Percentiles rank a stretch among this genome's conserved stretches.
phyloP scores from a whole-genome alignment of 2,888 invertebrate genomes.

The Fragum sueziense region DNA sequence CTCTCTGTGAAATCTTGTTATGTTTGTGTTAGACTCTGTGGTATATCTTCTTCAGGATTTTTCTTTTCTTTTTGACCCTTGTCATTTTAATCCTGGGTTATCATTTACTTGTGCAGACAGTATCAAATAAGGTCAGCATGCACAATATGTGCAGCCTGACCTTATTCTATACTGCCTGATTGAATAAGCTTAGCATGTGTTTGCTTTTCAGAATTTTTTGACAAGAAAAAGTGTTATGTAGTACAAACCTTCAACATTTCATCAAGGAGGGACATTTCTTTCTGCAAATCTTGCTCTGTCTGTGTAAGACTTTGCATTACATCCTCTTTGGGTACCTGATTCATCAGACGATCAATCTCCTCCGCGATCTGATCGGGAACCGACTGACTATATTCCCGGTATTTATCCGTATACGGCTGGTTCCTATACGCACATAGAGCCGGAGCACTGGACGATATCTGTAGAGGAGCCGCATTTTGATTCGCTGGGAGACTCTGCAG shows the following conservation, averaged over 20 bases:
- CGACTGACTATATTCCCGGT: slow-evolving; percentile 53
- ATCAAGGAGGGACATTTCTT: slow-evolving; percentile 76
- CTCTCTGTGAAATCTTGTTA: slow-evolving; percentile 73
- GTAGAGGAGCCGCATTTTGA: slow-evolving; percentile 34
- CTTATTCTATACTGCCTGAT: no score
- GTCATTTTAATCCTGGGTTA: no score
- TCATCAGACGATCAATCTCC: slow-evolving; percentile 57
- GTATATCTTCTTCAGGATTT: slow-evolving; percentile 64
- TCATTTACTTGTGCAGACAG: no score
- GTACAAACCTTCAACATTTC: slow-evolving; percentile 76
- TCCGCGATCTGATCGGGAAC: slow-evolving; percentile 65
- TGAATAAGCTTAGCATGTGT: no score
- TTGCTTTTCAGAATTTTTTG: no score
- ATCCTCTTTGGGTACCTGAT: slow-evolving; percentile 59
- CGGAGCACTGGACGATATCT: slow-evolving; percentile 66
- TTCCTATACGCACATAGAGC: slow-evolving; percentile 59
- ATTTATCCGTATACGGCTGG: slow-evolving; percentile 28
- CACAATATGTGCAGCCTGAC: no score
- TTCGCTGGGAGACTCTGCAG: slow-evolving; percentile 33
- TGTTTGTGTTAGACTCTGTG: slow-evolving; percentile 69
- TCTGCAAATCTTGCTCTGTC: slow-evolving; percentile 71
- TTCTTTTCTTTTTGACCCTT: no score
- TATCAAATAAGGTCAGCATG: no score
- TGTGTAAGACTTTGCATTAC: slow-evolving; percentile 69
- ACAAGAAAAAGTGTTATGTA: no score